Evolutionary conservation across 2,797 vertebrate species (phyloP), one percentile per base, ranked within the genome.

Genomic region (Simalia tracyae): DNA sequence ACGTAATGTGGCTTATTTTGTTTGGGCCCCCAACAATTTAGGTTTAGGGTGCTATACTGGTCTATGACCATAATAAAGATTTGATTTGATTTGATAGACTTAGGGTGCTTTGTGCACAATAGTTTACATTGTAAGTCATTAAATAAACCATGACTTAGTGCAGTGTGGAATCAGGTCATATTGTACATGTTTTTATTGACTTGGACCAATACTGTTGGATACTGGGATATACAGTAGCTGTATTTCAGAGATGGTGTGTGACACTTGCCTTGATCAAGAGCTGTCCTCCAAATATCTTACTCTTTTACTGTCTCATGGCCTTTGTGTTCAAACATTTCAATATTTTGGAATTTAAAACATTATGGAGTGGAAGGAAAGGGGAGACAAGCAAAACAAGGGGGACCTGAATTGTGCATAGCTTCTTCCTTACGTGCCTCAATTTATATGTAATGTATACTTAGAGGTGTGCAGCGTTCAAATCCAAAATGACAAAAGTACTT

Each of bases 141-240:
- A 72, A 72, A 12, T 36, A 72, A 72, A 36, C 31, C 19, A 36
- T 72, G 15, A 2, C 19, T 72, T 36, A 72, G 15, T 36, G 66
- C 31, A 36, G 6, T 36, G n/a, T 72, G 26, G 28, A 31, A 85
- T 50, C 26, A 14, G 50, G 15, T 36, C 81, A 22, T 50, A 91
- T n/a, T 42, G 15, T 50, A 7, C 19, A 15, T 72, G 7, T 9
- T 24, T 88, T 31, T 76, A 85, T n/a, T 93, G 10, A 90, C 66
- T 93, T 93, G 95, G 97, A 97, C n/a, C 98, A 98, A 86, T 97
- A 9, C 2, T 56, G 22, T 26, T 84, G 56, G 64, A n/a, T 46
- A 63, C 6, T 42, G 26, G 26, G 42, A 11, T 50, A 50, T 81
- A 42, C 42, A 42, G 42, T 42, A 50, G 42, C 10, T 59, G 5